These are phyloP conservation scores for Grapholita molesta DNA, from an alignment of 1,140 invertebrate species.

Conservation along the genomic window DNA sequence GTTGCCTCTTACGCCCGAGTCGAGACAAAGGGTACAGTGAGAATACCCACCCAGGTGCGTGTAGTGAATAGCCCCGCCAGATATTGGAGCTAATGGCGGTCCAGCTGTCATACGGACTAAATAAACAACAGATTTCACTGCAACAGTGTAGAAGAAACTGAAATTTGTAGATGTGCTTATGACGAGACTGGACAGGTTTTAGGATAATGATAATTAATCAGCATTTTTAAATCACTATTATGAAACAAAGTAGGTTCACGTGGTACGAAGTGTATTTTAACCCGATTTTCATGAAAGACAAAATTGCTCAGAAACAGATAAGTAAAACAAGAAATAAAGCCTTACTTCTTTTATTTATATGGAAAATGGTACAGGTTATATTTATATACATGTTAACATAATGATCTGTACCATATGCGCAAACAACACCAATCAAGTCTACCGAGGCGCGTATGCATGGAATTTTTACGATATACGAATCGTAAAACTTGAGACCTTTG, in stretches of 20 bases:
- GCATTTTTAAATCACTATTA: neutral
- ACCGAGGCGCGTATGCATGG: conserved; percentile 15
- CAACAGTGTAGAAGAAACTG: neutral
- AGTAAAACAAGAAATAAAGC: too few species aligned
- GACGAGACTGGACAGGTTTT: too few species aligned
- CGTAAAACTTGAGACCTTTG: conserved; percentile 26
- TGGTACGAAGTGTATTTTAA: too few species aligned
- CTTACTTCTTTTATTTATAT: too few species aligned
- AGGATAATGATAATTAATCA: neutral
- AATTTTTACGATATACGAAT: conserved; percentile 30
- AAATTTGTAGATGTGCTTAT: neutral
- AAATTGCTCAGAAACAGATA: too few species aligned
- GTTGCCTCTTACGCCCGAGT: too few species aligned
- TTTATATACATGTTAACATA: neutral
- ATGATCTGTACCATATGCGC: neutral
- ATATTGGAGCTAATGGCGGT: neutral
- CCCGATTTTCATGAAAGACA: too few species aligned
- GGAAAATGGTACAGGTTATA: too few species aligned
- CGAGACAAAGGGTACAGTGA: neutral
- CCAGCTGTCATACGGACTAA: conserved; percentile 2
- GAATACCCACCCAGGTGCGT: neutral
- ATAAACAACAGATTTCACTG: conserved; percentile 11
- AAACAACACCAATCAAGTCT: neutral
- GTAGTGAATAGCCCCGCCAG: neutral
- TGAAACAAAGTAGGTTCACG: too few species aligned